A percentile compares a stretch with the other conserved stretches of the same genome.
These are phyloP conservation scores for Lepidurus arcticus DNA, from an alignment of 1,140 invertebrate genomes.

Conservation along the genomic window DNA sequence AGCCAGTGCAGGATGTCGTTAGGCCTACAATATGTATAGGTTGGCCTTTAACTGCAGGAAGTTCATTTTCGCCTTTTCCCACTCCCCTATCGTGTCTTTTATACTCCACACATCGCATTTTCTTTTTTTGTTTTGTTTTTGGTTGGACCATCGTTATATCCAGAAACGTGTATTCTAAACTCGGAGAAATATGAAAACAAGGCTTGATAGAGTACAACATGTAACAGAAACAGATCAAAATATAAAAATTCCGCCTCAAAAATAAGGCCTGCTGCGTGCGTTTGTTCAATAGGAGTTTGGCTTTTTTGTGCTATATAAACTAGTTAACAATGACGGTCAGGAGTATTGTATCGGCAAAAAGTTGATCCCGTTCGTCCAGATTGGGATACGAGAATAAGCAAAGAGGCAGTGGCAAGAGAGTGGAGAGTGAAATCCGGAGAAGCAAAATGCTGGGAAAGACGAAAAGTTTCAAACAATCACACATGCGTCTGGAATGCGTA, in stretches of 20 bases:
- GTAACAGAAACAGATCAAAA: neutral
- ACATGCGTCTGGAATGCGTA: conserved; percentile 60
- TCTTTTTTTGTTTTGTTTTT: neutral
- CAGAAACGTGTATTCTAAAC: conserved; percentile 16
- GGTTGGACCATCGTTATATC: neutral
- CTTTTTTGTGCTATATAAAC: neutral
- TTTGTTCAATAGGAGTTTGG: neutral
- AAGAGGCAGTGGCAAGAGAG: conserved; percentile 5
- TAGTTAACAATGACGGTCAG: neutral
- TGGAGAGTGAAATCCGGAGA: neutral
- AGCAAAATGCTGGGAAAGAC: too few species aligned
- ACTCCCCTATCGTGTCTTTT: neutral
- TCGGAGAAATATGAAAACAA: neutral
- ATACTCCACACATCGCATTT: neutral
- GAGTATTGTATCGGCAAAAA: too few species aligned
- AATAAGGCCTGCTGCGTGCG: neutral
- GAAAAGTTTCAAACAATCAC: conserved; percentile 52
- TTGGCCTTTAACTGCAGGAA: neutral
- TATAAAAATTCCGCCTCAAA: neutral
- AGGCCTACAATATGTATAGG: conserved; percentile 18
- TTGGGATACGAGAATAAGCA: neutral
- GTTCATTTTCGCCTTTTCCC: neutral
- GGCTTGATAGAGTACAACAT: neutral
- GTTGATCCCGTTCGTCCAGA: neutral
- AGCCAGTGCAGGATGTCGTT: neutral